A percentile compares a stretch with the other conserved stretches of the same genome.
Evolutionary conservation across 2,113 vertebrate species (phyloP).

Genomic region (Erinaceus europaeus): DNA sequence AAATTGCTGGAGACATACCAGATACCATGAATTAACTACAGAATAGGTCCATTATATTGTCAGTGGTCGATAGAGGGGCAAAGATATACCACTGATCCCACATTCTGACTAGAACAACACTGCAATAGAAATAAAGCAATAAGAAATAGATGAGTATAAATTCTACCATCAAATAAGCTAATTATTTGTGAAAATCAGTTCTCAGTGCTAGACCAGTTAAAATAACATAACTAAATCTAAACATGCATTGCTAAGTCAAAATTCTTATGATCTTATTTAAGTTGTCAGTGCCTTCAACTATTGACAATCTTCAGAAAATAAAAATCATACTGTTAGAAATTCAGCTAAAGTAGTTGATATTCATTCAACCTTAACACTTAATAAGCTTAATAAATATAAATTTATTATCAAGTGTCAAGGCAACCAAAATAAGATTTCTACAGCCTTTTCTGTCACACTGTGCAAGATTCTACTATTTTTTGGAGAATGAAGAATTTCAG

Average conservation of each 20-base stretch:
- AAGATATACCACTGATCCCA: slow-evolving; percentile 74
- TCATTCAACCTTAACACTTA: neutral
- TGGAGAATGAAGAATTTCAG: neutral
- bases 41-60: slow-evolving; percentile 73
- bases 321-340: neutral
- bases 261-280: neutral
- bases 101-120: slow-evolving; percentile 54
- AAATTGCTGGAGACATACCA: slow-evolving; percentile 80
- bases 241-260: neutral
- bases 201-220: slow-evolving; percentile 29
- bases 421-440: neutral
- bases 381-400: slow-evolving; percentile 42
- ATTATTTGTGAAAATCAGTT: slow-evolving; percentile 62
- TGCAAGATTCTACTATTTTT: slow-evolving; percentile 57
- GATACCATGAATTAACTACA: slow-evolving; percentile 77
- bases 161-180: slow-evolving; percentile 66
- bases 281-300: neutral
- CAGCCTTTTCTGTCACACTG: neutral
- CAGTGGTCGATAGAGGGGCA: slow-evolving; percentile 77
- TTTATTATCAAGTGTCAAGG: slow-evolving; percentile 38
- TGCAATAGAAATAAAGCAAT: slow-evolving; percentile 12
- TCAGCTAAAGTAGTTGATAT: slow-evolving; percentile 39
- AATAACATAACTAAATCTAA: slow-evolving; percentile 25
- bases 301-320: neutral
- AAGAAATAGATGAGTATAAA: slow-evolving; percentile 44